phyloP scores from a whole-genome alignment of 2,113 vertebrate genomes.

The Podiceps cristatus region DNA sequence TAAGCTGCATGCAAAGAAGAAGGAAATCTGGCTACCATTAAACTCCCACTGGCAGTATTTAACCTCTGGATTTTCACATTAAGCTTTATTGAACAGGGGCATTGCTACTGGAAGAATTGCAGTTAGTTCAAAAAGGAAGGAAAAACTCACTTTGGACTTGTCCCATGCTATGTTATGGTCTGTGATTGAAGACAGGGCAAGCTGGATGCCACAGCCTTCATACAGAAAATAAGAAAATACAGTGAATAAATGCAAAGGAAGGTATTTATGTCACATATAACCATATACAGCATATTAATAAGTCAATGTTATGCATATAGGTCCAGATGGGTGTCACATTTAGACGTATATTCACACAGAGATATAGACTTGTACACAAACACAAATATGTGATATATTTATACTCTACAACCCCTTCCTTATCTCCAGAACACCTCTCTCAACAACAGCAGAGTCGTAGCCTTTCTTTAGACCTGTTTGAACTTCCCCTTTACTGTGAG shows the following conservation, averaged over 20 bases:
- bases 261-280: neutral
- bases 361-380: neutral
- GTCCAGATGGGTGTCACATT: neutral
- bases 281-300: neutral
- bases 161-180: neutral
- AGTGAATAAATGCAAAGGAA: neutral
- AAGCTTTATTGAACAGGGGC: neutral
- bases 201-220: neutral
- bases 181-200: neutral
- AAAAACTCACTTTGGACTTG: neutral
- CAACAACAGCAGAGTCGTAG: neutral
- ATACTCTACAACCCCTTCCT: neutral
- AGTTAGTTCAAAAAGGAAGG: neutral
- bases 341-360: neutral
- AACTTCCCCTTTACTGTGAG: slow-evolving; percentile 16
- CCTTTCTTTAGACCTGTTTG: slow-evolving; percentile 18
- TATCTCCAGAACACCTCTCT: neutral
- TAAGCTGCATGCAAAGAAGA: neutral
- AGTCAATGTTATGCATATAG: neutral
- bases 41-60: neutral
- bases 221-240: neutral
- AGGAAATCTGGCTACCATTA: neutral
- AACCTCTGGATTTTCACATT: neutral
- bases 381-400: neutral
- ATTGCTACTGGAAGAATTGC: neutral